Conservation (phyloP, 2,888 invertebrate genomes). For the Acleris laterana region DNA sequence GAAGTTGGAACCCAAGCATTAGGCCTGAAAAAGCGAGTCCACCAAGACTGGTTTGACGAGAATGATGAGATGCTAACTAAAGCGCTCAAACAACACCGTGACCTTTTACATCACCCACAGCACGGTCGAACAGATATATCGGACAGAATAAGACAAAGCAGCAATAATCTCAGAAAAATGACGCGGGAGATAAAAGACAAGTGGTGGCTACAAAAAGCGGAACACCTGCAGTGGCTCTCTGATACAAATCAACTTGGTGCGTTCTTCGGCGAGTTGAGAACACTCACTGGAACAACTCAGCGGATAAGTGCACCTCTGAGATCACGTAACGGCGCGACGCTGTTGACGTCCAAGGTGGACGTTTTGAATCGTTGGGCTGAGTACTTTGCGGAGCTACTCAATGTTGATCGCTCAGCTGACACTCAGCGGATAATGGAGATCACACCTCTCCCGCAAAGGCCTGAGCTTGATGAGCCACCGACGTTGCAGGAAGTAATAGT, state of each 20-base stretch:
- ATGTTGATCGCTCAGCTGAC: constrained; percentile 2
- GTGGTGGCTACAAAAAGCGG: constrained; percentile 5
- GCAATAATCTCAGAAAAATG: background rate
- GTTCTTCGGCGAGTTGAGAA: background rate
- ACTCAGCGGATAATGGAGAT: background rate
- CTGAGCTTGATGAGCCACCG: background rate
- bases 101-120: background rate
- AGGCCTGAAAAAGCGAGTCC: background rate
- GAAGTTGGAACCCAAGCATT: too few relatives aligned
- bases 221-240: constrained; percentile 3
- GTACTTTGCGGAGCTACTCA: background rate
- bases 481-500: background rate
- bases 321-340: background rate
- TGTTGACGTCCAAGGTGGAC: too few relatives aligned
- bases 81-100: background rate
- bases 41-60: background rate
- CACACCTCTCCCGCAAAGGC: background rate
- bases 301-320: background rate
- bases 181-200: background rate
- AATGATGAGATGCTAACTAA: background rate
- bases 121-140: background rate
- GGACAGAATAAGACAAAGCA: background rate
- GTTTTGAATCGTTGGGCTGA: background rate
- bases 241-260: constrained; percentile 4
- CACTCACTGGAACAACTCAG: background rate